A percentile compares a stretch with the other conserved stretches of the same genome.
Conservation (phyloP, 2,888 invertebrate species). For the Ceriagrion tenellum region DNA sequence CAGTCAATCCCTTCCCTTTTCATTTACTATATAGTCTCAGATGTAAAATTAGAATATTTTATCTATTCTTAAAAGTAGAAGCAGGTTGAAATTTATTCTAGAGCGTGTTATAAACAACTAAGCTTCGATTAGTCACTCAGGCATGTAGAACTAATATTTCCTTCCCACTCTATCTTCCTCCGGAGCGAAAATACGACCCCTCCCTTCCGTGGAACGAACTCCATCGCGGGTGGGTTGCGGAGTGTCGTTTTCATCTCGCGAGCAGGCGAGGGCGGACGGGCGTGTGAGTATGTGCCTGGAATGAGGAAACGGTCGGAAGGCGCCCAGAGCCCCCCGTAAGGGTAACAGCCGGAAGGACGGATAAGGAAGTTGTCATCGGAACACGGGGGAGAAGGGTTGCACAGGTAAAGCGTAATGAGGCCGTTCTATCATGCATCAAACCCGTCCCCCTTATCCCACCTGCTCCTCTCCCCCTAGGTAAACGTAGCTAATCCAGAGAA, state of each 20-base stretch:
- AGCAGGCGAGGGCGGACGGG: not conserved
- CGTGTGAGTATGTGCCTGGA: not conserved
- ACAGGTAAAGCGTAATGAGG: slow-evolving; percentile 38
- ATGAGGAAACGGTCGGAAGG: not conserved
- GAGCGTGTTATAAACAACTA: not conserved
- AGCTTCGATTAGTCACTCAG: not conserved
- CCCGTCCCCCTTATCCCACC: not conserved
- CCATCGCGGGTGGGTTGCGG: not conserved
- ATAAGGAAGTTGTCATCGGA: slow-evolving; percentile 52
- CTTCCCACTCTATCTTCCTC: not conserved
- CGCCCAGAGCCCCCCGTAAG: not conserved
- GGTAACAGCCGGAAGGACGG: slow-evolving; percentile 48
- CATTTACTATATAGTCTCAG: too few relatives aligned
- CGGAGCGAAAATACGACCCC: not conserved
- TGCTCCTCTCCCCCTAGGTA: not conserved
- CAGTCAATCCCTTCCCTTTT: too few relatives aligned
- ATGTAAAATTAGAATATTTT: too few relatives aligned
- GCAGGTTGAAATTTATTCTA: not conserved
- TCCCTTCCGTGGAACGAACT: not conserved
- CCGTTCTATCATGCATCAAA: not conserved
- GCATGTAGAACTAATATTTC: not conserved
- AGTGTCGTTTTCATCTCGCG: slow-evolving; percentile 7
- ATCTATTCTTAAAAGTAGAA: not conserved
- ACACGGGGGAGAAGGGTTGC: slow-evolving; percentile 21
- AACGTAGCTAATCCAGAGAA: not conserved